These are phyloP conservation scores for Ormyrus nitidulus DNA, from an alignment of 2,888 invertebrate species.

Conservation along the genomic window DNA sequence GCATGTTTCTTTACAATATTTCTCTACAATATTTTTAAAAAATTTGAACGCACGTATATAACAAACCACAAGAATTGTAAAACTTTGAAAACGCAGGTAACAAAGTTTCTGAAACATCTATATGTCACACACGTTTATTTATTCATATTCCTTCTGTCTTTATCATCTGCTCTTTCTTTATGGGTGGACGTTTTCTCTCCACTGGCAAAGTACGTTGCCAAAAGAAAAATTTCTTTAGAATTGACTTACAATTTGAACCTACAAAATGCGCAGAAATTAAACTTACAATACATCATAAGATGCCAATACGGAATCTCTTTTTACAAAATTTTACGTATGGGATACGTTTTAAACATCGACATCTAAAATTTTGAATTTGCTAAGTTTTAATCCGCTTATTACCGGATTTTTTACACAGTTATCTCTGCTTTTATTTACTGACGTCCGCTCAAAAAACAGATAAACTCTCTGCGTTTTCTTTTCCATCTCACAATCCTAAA, in stretches of 20 bases:
- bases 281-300: neutral
- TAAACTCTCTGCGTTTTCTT: conserved; percentile 51
- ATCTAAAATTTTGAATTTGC: conserved; percentile 61
- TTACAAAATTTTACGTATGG: conserved; percentile 41
- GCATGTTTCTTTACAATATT: conserved; percentile 45
- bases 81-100: conserved; percentile 53
- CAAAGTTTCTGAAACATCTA: conserved; percentile 31
- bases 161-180: conserved; percentile 11
- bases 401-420: conserved; percentile 1
- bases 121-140: conserved; percentile 24
- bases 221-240: conserved; percentile 6
- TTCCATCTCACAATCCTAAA: conserved; percentile 67
- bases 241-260: conserved; percentile 21
- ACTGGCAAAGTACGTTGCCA: conserved; percentile 14
- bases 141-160: conserved; percentile 25
- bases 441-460: neutral
- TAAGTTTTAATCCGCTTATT: conserved; percentile 31
- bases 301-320: conserved; percentile 42
- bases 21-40: conserved; percentile 49
- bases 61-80: conserved; percentile 53
- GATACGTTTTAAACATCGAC: conserved; percentile 69
- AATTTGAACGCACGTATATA: conserved; percentile 51
- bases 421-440: conserved; percentile 1
- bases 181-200: conserved; percentile 28
- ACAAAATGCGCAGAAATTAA: conserved; percentile 13